Percentiles rank a stretch among this genome's conserved stretches.
These are phyloP conservation scores for Anabacerthia variegaticeps DNA, from an alignment of 2,797 vertebrate genomes.

Conservation along the genomic window DNA sequence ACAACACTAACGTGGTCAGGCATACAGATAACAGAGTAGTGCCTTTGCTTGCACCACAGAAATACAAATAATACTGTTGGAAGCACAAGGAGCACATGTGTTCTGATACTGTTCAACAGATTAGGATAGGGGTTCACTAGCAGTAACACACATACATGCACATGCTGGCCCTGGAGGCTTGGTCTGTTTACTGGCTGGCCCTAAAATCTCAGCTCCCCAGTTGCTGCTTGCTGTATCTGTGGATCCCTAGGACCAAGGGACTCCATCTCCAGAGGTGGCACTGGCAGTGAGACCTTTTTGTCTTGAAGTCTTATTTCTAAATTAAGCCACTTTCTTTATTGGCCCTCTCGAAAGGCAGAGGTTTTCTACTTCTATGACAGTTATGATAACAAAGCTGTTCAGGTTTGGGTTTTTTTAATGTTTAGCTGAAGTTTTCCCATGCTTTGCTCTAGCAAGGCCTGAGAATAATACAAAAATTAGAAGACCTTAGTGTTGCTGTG, in stretches of 20 bases:
- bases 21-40: not conserved
- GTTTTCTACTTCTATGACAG: not conserved
- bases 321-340: not conserved
- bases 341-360: not conserved
- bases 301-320: not conserved
- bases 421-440: not conserved
- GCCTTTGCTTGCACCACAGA: not conserved
- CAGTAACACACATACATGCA: not conserved
- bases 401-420: rapidly evolving
- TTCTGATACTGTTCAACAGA: not conserved
- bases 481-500: not conserved
- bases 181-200: not conserved
- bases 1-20: not conserved
- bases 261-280: not conserved
- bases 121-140: not conserved
- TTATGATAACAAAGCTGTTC: not conserved
- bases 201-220: not conserved
- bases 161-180: not conserved
- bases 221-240: not conserved
- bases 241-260: not conserved
- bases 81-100: rapidly evolving
- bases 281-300: not conserved
- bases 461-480: not conserved
- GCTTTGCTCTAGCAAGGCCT: not conserved
- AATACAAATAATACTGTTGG: not conserved